phyloP scores from a whole-genome alignment of 2,888 invertebrate species.

The Melinopterus prodromus region DNA sequence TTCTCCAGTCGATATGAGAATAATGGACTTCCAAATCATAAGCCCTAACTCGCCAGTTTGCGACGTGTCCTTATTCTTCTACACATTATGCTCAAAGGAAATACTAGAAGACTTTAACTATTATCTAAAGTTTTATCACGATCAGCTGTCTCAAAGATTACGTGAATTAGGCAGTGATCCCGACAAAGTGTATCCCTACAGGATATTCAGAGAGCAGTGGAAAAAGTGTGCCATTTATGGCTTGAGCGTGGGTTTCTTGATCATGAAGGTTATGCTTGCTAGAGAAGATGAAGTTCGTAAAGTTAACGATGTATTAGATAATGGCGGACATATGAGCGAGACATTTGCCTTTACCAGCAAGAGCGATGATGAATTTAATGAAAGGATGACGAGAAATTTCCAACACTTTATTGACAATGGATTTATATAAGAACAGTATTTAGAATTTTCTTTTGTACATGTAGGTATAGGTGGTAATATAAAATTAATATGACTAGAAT shows the following conservation, averaged over 20 bases:
- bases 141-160: conserved; percentile 44
- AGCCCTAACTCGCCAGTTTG: conserved; percentile 44
- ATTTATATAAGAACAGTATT: background rate
- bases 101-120: conserved; percentile 46
- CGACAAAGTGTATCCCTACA: conserved; percentile 43
- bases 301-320: conserved; percentile 26
- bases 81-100: conserved; percentile 44
- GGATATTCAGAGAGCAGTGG: conserved; percentile 44
- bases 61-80: conserved; percentile 52
- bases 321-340: background rate
- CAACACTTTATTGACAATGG: conserved; percentile 23
- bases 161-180: conserved; percentile 44
- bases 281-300: conserved; percentile 42
- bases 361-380: background rate
- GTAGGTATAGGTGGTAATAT: no score
- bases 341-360: background rate
- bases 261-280: conserved; percentile 44
- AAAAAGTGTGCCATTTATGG: conserved; percentile 44
- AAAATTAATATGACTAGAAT: no score
- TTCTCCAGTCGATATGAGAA: background rate
- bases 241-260: conserved; percentile 42
- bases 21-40: conserved; percentile 36
- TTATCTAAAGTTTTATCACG: conserved; percentile 48
- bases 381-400: conserved; percentile 6
- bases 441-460: no score